Conservation (phyloP, 2,888 invertebrate genomes). For the Eretmocerus hayati region DNA sequence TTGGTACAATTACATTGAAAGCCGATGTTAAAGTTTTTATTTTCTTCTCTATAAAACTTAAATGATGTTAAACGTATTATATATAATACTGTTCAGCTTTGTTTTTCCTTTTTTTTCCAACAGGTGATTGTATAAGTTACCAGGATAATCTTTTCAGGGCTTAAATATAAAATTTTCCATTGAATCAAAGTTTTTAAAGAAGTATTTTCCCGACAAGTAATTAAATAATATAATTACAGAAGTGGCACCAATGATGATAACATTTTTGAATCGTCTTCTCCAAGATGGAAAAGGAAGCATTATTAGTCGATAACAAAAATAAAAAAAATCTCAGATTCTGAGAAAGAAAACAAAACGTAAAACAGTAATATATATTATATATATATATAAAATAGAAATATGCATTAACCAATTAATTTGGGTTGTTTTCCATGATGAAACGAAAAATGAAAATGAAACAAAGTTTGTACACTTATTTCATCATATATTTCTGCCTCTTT, state of each 20-base stretch:
- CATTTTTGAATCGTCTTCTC: too few species aligned
- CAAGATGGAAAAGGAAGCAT: too few species aligned
- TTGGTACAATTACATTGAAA: conserved; percentile 21
- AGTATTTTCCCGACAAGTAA: background rate
- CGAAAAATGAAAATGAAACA: conserved; percentile 15
- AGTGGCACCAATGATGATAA: too few species aligned
- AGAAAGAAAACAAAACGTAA: background rate
- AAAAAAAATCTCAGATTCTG: conserved; percentile 2
- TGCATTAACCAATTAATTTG: conserved; percentile 13
- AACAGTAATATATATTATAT: background rate
- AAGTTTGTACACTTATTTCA: conserved; percentile 23
- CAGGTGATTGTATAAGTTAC: conserved; percentile 16
- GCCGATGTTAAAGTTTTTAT: conserved; percentile 14
- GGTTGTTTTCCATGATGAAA: conserved; percentile 12
- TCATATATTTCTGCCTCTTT: conserved; percentile 24
- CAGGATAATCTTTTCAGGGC: conserved; percentile 1
- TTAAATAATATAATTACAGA: too few species aligned
- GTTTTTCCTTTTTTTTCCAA: conserved; percentile 4
- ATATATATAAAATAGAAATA: background rate
- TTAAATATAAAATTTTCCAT: background rate
- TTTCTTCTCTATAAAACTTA: conserved; percentile 15
- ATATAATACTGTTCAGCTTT: conserved; percentile 19
- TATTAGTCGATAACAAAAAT: background rate
- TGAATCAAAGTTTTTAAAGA: background rate
- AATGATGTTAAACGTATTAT: conserved; percentile 12